phyloP scores from a whole-genome alignment of 2,113 vertebrate genomes.

The Psophia crepitans region DNA sequence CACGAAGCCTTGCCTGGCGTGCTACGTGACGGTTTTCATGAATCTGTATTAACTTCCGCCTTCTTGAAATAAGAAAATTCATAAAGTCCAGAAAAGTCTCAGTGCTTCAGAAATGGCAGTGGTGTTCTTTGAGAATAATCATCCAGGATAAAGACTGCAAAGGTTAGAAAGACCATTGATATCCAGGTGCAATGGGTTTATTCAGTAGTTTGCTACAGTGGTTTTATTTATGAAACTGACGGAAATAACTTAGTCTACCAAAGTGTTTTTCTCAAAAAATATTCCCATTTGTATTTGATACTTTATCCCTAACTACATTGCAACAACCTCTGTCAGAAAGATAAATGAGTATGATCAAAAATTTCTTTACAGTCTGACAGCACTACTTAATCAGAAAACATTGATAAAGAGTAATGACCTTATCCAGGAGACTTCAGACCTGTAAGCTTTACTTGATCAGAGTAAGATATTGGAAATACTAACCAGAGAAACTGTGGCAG shows the following conservation, averaged over 20 bases:
- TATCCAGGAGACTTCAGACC: neutral
- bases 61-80: neutral
- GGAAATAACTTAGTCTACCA: slow-evolving; percentile 26
- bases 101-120: neutral
- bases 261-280: slow-evolving; percentile 13
- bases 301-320: neutral
- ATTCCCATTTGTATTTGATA: slow-evolving; percentile 1
- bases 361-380: slow-evolving; percentile 33
- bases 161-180: neutral
- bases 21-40: neutral
- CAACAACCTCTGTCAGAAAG: slow-evolving; percentile 29
- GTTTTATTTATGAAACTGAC: slow-evolving; percentile 10
- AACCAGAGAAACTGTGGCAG: neutral
- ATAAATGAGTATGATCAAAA: slow-evolving; percentile 18
- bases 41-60: neutral
- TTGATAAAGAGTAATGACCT: neutral
- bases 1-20: neutral
- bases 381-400: slow-evolving; percentile 26
- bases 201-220: neutral
- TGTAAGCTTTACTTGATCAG: neutral
- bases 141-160: neutral
- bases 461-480: neutral
- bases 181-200: neutral
- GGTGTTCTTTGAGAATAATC: neutral
- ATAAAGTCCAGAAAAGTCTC: neutral